Evolutionary conservation across 1,140 invertebrate species (phyloP), one percentile per base, ranked within the genome.

Genomic region (Drosophila hydei): DNA sequence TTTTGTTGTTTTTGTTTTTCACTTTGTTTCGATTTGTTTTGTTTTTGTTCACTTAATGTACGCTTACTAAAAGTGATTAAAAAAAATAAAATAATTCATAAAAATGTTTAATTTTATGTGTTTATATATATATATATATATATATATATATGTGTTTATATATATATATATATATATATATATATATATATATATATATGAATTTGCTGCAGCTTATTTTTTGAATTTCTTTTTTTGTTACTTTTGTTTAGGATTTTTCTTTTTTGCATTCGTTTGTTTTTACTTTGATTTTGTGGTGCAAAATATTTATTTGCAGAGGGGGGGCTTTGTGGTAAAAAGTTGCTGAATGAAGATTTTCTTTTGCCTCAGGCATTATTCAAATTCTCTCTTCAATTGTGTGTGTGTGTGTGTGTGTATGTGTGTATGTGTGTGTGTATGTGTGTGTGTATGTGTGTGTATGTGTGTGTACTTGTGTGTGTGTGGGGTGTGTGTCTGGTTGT

Each of bases 41-140:
- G 45, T 40, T 54, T 51, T 12, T 55, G 40, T 54, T 69, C 48
- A 63, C 76, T 85, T 83, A 84, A 78, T 62, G n/a, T 81, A 84
- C 25, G 65, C 80, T 75, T 75, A 79, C 55, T 80, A 80, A 81
- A 68, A 47, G 47, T 56, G 58, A 61, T 68, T 63, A 79, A 76
- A 33, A 69, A 61, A 65, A 60, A 72, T 58, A 73, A 75, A 78
- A 72, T 65, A 52, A 67, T 77, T 71, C 54, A 68, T 77, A 68
- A 60, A 79, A 72, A 77, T 75, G 67, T 71, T 67, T 40, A 78
- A 61, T 54, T 77, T 74, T 71, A 75, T 65, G 74, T 75, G 69
- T 43, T 68, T 74, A 51, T 51, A 51, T 60, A 69, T 52, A 59
- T 72, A 67, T 73, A 33, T 33, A 33, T 33, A 11, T 33, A 11